A percentile compares a stretch with the other conserved stretches of the same genome.
Conservation (phyloP, 1,140 invertebrate species). For the Phymorhynchus buccinoides region DNA sequence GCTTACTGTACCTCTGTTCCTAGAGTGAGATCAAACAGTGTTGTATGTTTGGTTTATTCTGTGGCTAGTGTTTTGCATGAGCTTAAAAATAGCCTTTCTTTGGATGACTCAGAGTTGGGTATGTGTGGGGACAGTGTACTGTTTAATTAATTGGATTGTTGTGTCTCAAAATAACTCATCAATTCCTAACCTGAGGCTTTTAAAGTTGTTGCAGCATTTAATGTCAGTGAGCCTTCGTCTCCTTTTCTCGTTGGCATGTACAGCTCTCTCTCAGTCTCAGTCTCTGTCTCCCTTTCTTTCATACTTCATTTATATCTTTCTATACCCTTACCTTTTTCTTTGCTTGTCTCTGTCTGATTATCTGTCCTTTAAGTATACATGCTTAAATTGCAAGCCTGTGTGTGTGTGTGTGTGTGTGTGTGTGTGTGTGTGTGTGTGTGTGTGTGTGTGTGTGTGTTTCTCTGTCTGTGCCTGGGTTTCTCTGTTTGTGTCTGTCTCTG, state of each 20-base stretch:
- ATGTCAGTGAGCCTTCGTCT: no score
- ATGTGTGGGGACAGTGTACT: background rate
- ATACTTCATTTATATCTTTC: background rate
- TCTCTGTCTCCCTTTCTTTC: constrained; percentile 24
- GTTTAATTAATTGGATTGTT: background rate
- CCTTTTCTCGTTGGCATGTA: no score
- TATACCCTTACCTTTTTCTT: background rate
- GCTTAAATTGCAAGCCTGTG: background rate
- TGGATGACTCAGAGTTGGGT: background rate
- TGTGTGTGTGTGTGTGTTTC: background rate
- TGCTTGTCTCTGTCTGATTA: background rate
- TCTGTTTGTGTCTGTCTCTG: background rate
- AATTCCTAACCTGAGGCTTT: background rate
- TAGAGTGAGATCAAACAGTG: background rate
- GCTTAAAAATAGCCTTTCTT: constrained; percentile 14
- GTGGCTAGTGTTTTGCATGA: background rate
- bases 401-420: background rate
- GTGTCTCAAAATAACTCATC: background rate
- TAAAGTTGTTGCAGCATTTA: no score
- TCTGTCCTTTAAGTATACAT: background rate
- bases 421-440: background rate
- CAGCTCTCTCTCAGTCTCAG: constrained; percentile 9
- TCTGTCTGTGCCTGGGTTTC: background rate
- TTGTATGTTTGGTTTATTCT: background rate
- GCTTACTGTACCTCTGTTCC: background rate